phyloP scores from a whole-genome alignment of 2,797 vertebrate species.

The Tarsius wallacei region DNA sequence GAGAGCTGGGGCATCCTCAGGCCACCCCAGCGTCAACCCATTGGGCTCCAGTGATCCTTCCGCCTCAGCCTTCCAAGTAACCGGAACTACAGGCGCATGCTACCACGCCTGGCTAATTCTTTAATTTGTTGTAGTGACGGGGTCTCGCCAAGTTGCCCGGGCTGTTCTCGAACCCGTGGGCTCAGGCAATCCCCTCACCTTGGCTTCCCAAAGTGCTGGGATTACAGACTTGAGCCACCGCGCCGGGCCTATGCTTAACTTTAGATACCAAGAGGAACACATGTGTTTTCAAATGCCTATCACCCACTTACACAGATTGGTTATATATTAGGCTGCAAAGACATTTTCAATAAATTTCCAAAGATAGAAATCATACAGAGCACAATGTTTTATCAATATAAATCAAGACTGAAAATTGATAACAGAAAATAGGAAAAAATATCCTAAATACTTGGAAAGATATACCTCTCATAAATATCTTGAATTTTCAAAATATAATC shows the following conservation, averaged over 20 bases:
- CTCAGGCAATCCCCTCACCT: too few relatives aligned
- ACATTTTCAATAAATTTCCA: constrained; percentile 41
- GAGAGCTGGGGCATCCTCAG: too few relatives aligned
- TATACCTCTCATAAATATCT: constrained; percentile 3
- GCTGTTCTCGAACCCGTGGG: too few relatives aligned
- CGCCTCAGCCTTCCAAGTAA: too few relatives aligned
- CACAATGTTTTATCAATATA: constrained; percentile 22
- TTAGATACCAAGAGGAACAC: neutral
- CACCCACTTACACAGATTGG: neutral
- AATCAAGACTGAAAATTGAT: constrained; percentile 53
- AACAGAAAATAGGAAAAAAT: neutral
- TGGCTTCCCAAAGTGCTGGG: too few relatives aligned
- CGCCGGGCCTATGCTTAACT: neutral
- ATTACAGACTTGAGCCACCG: too few relatives aligned
- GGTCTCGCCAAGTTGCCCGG: too few relatives aligned
- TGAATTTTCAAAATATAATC: constrained; percentile 36
- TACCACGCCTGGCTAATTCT: too few relatives aligned
- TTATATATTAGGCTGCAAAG: neutral
- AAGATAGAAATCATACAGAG: neutral
- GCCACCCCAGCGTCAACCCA: too few relatives aligned
- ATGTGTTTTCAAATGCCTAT: neutral
- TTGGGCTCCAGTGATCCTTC: too few relatives aligned
- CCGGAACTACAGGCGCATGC: too few relatives aligned
- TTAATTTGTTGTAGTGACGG: too few relatives aligned
- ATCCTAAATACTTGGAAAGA: constrained; percentile 42